Percentiles rank a stretch among this genome's conserved stretches.
phyloP scores from a whole-genome alignment of 2,888 invertebrate species.

The Abrostola triplasia region DNA sequence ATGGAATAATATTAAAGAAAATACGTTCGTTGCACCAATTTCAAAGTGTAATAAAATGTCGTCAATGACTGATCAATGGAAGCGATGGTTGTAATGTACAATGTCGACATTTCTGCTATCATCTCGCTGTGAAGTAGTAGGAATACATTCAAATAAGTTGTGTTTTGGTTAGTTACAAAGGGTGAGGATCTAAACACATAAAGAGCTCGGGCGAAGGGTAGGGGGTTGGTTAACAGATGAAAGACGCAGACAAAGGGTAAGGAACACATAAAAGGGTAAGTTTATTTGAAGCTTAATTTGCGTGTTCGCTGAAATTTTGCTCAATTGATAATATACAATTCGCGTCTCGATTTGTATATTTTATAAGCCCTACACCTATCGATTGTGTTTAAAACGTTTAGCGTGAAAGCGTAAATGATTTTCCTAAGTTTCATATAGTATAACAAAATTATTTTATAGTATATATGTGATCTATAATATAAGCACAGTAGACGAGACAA shows the following conservation, averaged over 20 bases:
- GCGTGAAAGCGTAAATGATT: slow-evolving; percentile 89
- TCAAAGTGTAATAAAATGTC: slow-evolving; percentile 71
- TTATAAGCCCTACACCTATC: slow-evolving; percentile 83
- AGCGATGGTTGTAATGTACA: slow-evolving; percentile 87
- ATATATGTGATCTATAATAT: slow-evolving; percentile 82
- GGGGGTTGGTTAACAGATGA: slow-evolving; percentile 91
- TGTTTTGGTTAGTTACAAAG: slow-evolving; percentile 85
- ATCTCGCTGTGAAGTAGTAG: slow-evolving; percentile 80
- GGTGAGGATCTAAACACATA: slow-evolving; percentile 88
- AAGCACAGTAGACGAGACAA: slow-evolving; percentile 88
- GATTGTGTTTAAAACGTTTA: slow-evolving; percentile 85
- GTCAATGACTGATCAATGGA: slow-evolving; percentile 80
- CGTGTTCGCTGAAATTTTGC: slow-evolving; percentile 87
- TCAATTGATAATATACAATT: slow-evolving; percentile 82
- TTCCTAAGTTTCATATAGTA: slow-evolving; percentile 86
- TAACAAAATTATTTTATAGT: slow-evolving; percentile 83
- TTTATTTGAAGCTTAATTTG: slow-evolving; percentile 88
- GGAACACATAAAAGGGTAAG: slow-evolving; percentile 89
- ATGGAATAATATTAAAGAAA: slow-evolving; percentile 39
- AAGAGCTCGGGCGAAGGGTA: slow-evolving; percentile 86
- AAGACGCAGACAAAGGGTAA: slow-evolving; percentile 94
- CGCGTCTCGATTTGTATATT: slow-evolving; percentile 83
- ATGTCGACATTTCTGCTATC: slow-evolving; percentile 79
- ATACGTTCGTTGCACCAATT: slow-evolving; percentile 83
- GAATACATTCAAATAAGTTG: slow-evolving; percentile 85